Evolutionary conservation across 2,888 invertebrate genomes (phyloP).

Genomic region (Athripsodes cinereus): DNA sequence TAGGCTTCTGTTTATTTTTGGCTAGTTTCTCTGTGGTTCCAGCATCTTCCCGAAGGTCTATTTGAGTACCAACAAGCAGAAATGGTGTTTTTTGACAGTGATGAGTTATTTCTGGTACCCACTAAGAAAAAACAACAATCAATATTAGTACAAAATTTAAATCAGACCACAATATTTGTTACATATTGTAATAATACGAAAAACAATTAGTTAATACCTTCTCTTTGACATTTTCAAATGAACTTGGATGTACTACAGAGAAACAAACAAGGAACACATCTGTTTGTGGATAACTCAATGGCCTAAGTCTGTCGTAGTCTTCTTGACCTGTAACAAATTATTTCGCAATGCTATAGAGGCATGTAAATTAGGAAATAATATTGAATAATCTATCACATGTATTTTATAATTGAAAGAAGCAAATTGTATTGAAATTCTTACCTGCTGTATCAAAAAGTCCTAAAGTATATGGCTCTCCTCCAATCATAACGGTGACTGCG

Average conservation of each 20-base stretch:
- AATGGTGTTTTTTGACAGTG: conserved; percentile 99
- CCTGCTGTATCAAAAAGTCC: conserved; percentile 98
- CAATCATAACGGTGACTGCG: conserved; percentile 99
- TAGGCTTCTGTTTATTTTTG: conserved; percentile 98
- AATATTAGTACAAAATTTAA: no score
- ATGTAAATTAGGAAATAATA: no score
- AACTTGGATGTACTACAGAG: conserved; percentile 97
- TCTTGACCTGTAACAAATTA: conserved; percentile 60
- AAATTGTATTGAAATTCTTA: not conserved
- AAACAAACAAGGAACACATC: conserved; percentile 98
- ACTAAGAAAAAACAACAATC: conserved; percentile 43
- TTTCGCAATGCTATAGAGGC: not conserved
- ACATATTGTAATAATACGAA: no score
- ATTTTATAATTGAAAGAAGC: not conserved
- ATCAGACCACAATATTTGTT: no score
- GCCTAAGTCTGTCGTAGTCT: conserved; percentile 95
- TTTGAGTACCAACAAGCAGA: conserved; percentile 94
- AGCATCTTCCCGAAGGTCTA: conserved; percentile 97
- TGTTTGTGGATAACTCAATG: conserved; percentile 96
- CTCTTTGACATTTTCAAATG: conserved; percentile 99
- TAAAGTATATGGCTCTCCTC: conserved; percentile 97
- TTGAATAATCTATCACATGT: no score
- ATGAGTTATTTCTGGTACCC: conserved; percentile 99
- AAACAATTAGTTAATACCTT: conserved; percentile 43
- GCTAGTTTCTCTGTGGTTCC: conserved; percentile 92